Evolutionary conservation across 2,113 vertebrate genomes (phyloP).

Genomic region (Cochlearius cochlearius): DNA sequence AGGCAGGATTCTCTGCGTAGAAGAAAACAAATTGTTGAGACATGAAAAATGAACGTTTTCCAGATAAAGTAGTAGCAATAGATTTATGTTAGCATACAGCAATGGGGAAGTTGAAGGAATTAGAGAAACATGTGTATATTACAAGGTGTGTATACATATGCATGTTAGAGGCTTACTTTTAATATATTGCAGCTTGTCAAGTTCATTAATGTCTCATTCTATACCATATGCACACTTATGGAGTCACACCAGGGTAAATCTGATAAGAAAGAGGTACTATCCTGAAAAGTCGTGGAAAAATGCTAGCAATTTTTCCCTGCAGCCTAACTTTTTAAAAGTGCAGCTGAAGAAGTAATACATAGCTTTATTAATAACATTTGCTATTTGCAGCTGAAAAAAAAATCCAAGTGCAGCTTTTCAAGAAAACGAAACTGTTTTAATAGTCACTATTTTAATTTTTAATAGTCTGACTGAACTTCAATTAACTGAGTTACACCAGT

Average conservation of each 20-base stretch:
- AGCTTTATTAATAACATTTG: background rate
- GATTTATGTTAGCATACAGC: background rate
- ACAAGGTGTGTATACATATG: background rate
- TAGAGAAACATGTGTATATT: background rate
- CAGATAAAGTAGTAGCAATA: background rate
- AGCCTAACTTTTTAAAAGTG: background rate
- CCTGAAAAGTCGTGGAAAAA: background rate
- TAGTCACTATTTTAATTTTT: background rate
- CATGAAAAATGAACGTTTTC: background rate
- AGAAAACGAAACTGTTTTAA: background rate
- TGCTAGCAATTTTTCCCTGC: background rate
- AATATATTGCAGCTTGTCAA: background rate
- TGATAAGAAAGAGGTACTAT: background rate
- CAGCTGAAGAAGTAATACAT: background rate
- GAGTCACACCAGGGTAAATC: background rate
- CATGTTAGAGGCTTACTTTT: background rate
- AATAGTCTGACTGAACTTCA: background rate
- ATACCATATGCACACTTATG: background rate
- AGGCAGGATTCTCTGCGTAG: background rate
- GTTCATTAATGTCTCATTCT: background rate
- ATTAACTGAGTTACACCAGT: background rate
- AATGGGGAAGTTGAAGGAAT: background rate
- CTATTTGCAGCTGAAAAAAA: background rate
- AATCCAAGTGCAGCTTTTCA: background rate
- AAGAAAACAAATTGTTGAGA: background rate